phyloP scores from a whole-genome alignment of 1,140 invertebrate species.

The Drosophila seguyi region DNA sequence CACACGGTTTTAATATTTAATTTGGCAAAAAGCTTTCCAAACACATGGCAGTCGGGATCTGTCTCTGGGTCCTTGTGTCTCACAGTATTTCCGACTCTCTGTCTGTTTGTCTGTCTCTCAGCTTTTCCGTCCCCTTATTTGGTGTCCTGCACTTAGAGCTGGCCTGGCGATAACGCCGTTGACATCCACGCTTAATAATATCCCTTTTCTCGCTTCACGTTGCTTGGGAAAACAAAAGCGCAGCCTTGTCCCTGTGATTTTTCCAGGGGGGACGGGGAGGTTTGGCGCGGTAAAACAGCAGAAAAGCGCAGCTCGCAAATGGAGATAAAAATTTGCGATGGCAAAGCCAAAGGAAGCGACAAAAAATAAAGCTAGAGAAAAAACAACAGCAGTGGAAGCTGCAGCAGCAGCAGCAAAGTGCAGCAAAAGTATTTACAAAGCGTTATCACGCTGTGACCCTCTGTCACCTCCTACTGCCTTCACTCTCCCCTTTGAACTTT shows the following conservation, averaged over 20 bases:
- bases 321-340: constrained; percentile 82
- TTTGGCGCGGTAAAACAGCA: constrained; percentile 9
- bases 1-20: constrained; percentile 84
- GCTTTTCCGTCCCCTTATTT: constrained; percentile 35
- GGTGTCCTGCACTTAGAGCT: constrained; percentile 63
- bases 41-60: constrained; percentile 40
- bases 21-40: constrained; percentile 82
- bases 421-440: constrained; percentile 82
- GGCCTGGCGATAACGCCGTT: constrained; percentile 69
- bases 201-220: constrained; percentile 58
- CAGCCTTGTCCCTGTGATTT: constrained; percentile 59
- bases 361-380: constrained; percentile 55
- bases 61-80: constrained; percentile 21
- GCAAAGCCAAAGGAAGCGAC: constrained; percentile 77
- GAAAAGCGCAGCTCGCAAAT: constrained; percentile 70
- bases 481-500: constrained; percentile 34
- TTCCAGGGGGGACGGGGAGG: not conserved
- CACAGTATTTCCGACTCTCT: constrained; percentile 7
- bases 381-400: constrained; percentile 36
- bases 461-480: constrained; percentile 19
- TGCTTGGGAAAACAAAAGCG: constrained; percentile 73
- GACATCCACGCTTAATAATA: constrained; percentile 83
- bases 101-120: constrained; percentile 21
- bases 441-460: constrained; percentile 75
- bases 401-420: constrained; percentile 64